A percentile compares a stretch with the other conserved stretches of the same genome.
Conservation (phyloP, 2,113 vertebrate species). For the Callocephalon fimbriatum region DNA sequence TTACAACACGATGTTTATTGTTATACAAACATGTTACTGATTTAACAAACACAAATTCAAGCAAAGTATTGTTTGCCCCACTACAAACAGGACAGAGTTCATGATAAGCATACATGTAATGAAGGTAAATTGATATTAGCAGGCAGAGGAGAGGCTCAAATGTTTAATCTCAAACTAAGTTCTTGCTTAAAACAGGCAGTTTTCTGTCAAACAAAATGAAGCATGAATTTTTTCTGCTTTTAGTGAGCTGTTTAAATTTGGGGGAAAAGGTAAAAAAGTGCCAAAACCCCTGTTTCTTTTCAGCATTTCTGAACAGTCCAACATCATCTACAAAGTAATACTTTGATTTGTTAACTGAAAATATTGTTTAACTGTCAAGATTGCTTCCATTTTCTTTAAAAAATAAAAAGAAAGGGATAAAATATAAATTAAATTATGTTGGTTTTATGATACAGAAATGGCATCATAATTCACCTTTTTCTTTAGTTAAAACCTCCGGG, state of each 20-base stretch:
- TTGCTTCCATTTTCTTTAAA: neutral
- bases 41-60: conserved; percentile 9
- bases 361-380: neutral
- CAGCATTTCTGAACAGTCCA: neutral
- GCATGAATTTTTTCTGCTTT: neutral
- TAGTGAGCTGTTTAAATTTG: neutral
- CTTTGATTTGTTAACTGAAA: neutral
- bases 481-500: neutral
- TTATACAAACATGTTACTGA: neutral
- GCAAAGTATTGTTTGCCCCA: neutral
- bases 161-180: neutral
- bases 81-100: neutral
- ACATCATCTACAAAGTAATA: neutral
- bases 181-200: neutral
- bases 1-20: neutral
- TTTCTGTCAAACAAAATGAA: neutral
- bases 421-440: neutral
- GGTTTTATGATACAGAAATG: neutral
- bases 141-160: neutral
- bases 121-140: neutral
- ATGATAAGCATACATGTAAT: neutral
- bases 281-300: neutral
- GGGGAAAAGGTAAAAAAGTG: neutral
- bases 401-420: neutral
- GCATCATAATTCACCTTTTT: neutral